Percentiles rank a stretch among this genome's conserved stretches.
phyloP scores from a whole-genome alignment of 1,140 invertebrate species.

The Ceratosolen solmsi region DNA sequence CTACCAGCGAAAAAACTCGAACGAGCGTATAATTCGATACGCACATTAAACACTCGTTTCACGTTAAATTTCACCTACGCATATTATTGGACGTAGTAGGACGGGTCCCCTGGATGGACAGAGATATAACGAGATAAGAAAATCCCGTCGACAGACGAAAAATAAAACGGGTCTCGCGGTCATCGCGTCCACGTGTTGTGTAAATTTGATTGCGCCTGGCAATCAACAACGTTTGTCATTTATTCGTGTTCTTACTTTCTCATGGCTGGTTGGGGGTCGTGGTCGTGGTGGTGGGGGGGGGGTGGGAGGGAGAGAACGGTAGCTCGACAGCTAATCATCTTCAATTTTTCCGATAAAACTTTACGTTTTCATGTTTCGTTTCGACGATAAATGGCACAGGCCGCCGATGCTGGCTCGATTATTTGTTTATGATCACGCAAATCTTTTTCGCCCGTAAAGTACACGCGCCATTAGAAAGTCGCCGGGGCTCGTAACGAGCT shows the following conservation, averaged over 20 bases:
- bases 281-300: too few relatives aligned
- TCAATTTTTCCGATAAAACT: neutral
- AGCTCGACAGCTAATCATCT: neutral
- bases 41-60: neutral
- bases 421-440: conserved; percentile 24
- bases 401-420: neutral
- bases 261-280: neutral
- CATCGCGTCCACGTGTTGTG: neutral
- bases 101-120: neutral
- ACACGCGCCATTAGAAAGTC: neutral
- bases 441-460: too few relatives aligned
- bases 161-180: conserved; percentile 6
- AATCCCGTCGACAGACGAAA: neutral
- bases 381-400: neutral
- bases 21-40: neutral
- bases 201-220: neutral
- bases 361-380: conserved; percentile 17
- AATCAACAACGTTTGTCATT: conserved; percentile 27
- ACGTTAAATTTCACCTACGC: conserved; percentile 16
- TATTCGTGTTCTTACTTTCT: neutral
- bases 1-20: neutral
- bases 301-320: too few relatives aligned
- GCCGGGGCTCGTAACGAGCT: neutral
- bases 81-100: neutral
- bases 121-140: conserved; percentile 22